Evolutionary conservation across 1,140 invertebrate species (phyloP), one percentile per base, ranked within the genome.

Genomic region (Lithobius niger): DNA sequence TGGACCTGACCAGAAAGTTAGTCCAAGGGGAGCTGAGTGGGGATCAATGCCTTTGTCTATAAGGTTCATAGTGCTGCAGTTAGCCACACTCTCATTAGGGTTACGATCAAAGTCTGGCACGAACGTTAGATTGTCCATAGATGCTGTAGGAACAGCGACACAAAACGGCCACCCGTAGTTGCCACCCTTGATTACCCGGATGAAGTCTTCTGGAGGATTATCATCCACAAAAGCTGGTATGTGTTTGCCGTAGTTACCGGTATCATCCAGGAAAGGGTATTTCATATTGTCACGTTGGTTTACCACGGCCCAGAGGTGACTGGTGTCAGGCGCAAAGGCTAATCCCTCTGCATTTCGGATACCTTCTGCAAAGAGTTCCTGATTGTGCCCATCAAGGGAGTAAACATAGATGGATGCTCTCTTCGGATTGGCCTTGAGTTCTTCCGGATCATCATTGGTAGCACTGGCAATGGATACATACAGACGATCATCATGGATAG

Each of bases 151-250:
- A 3, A 31, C 21, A 10, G 50, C 4, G 21, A 10, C 18, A 21
- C 50, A 52, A 22, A 19, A 52, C n/a, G 50, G 50, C 50, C 50
- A 52, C 3, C 50, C 50, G 22, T 31, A 52, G 22, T 52, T 36
- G 19, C 3, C 3, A n/a, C 50, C 50, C 16, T 52, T 21, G 3
- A 2, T 10, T 18, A 52, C 22, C 4, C 2, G 27, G 10, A 18
- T 16, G 40, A 52, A 52, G 10, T 4, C n/a, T 52, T 52, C 50
- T 3, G 50, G 10, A 3, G 50, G 50, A 21, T 52, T 4, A n/a
- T 52, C 22, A 22, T 52, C 50, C 3, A 52, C 50, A 36, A 16
- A 52, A 3, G 18, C 10, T 16, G 3, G 26, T 3, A 52, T 18
- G 3, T 31, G 27, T 40, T 31, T 28, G 3, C 50, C 50, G 40